Evolutionary conservation across 2,797 vertebrate species (phyloP).

Genomic region (Peromyscus eremicus): DNA sequence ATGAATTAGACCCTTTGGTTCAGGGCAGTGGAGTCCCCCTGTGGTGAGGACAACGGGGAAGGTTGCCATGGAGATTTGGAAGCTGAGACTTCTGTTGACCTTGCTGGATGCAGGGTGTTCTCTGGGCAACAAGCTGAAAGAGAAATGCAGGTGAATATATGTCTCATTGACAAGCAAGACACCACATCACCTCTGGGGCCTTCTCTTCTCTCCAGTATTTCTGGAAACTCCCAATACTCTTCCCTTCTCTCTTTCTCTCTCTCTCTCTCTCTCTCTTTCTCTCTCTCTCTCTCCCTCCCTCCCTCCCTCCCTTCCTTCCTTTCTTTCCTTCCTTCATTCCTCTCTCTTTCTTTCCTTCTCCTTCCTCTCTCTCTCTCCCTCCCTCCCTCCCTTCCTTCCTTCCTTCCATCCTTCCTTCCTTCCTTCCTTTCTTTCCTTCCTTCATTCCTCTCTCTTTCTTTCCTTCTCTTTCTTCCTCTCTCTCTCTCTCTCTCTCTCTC

Average conservation of each 20-base stretch:
- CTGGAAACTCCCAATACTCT: constrained; percentile 27
- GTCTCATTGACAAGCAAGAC: constrained; percentile 50
- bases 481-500: no score
- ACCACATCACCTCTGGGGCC: constrained; percentile 58
- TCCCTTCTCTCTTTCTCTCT: background rate
- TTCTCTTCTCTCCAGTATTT: constrained; percentile 68
- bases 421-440: no score
- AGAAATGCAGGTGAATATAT: constrained; percentile 36
- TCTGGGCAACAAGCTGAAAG: constrained; percentile 62
- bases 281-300: no score
- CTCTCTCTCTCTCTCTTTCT: no score
- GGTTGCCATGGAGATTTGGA: background rate
- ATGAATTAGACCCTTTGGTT: background rate
- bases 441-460: no score
- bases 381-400: no score
- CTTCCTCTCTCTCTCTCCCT: no score
- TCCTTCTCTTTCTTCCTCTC: no score
- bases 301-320: no score
- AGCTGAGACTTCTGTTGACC: background rate
- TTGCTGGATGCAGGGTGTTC: background rate
- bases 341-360: no score
- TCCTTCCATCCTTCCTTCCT: no score
- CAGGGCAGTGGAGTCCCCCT: background rate
- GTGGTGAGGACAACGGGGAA: background rate
- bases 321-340: no score